These are phyloP conservation scores for Micrastur ruficollis DNA, from an alignment of 2,797 vertebrate genomes.

Conservation along the genomic window DNA sequence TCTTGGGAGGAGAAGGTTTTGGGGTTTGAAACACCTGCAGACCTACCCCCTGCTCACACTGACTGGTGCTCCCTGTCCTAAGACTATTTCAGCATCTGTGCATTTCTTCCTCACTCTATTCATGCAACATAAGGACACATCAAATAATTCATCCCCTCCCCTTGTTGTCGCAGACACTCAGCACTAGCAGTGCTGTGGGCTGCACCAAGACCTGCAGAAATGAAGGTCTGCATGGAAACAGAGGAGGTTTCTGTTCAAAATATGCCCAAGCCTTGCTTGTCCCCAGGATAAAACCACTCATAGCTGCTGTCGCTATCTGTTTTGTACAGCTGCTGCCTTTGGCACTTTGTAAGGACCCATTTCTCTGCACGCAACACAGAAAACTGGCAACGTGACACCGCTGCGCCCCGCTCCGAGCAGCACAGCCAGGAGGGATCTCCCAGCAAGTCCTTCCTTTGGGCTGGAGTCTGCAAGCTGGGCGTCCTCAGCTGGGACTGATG, in stretches of 20 bases:
- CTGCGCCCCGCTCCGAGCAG: background rate
- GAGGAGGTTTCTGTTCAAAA: background rate
- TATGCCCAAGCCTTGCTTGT: background rate
- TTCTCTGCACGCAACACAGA: fast-evolving
- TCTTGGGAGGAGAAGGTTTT: background rate
- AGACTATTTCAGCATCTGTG: background rate
- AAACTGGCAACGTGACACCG: fast-evolving
- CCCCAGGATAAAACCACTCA: background rate
- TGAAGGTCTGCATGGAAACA: fast-evolving
- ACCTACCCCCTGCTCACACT: background rate
- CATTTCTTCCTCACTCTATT: background rate
- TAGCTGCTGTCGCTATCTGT: background rate
- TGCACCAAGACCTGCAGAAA: background rate
- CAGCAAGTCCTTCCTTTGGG: background rate
- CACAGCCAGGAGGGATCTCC: background rate
- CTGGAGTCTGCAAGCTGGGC: background rate
- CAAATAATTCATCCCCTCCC: background rate
- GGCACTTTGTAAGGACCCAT: background rate
- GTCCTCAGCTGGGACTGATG: background rate
- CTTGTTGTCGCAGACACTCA: background rate
- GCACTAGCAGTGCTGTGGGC: fast-evolving
- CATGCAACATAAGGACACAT: background rate
- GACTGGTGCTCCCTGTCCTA: background rate
- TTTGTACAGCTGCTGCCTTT: background rate
- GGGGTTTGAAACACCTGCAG: background rate